Evolutionary conservation across 2,797 vertebrate species (phyloP).

Genomic region (Cirrhinus mrigala): DNA sequence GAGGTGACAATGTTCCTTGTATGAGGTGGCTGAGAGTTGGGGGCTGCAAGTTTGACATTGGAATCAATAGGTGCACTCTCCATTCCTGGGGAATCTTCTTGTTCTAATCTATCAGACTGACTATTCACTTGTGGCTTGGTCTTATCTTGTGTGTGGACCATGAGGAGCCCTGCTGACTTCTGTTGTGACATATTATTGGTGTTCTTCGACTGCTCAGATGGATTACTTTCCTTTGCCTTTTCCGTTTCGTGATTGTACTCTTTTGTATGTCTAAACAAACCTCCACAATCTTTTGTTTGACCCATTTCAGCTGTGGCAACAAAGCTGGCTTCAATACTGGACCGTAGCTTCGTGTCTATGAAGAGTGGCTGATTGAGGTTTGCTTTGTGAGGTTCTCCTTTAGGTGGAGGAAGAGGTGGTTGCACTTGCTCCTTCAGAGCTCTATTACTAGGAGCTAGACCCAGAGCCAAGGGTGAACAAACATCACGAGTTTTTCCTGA

Average conservation of each 20-base stretch:
- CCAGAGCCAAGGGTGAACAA: conserved; percentile 91
- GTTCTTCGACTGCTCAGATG: conserved; percentile 86
- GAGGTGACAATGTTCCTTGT: conserved; percentile 78
- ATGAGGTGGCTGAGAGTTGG: conserved; percentile 70
- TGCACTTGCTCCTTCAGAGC: conserved; percentile 92
- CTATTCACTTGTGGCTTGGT: conserved; percentile 72
- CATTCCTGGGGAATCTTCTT: conserved; percentile 68
- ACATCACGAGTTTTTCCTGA: conserved; percentile 92
- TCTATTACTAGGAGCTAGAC: conserved; percentile 90
- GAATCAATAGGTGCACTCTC: conserved; percentile 75
- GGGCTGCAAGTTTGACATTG: conserved; percentile 72
- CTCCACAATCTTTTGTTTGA: conserved; percentile 80
- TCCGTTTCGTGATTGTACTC: conserved; percentile 90
- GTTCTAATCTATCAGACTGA: conserved; percentile 73
- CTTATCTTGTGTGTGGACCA: conserved; percentile 90
- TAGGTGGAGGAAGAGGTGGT: conserved; percentile 71
- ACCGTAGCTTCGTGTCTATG: conserved; percentile 94
- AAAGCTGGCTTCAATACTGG: conserved; percentile 86
- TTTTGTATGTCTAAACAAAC: conserved; percentile 86
- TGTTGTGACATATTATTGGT: conserved; percentile 85
- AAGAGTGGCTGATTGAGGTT: conserved; percentile 97
- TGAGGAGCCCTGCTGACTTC: conserved; percentile 89
- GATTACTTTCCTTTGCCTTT: conserved; percentile 78
- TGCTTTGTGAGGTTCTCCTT: conserved; percentile 80
- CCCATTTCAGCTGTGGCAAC: conserved; percentile 78